Conservation (phyloP, 1,140 invertebrate species). For the Cherax quadricarinatus region DNA sequence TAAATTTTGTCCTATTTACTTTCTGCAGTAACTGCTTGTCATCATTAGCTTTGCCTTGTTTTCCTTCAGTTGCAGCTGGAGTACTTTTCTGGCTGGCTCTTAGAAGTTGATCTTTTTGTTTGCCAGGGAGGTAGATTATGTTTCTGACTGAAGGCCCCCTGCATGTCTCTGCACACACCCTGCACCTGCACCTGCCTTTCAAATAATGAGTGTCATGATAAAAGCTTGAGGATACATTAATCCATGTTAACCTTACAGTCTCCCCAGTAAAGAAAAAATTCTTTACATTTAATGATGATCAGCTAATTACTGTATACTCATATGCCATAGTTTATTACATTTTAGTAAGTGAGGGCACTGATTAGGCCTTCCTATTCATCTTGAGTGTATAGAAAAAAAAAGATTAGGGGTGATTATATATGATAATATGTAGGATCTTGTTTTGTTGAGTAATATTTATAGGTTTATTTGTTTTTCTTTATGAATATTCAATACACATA, state of each 20-base stretch:
- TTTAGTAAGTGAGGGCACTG: background rate
- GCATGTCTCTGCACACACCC: background rate
- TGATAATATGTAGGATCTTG: background rate
- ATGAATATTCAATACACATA: constrained; percentile 9
- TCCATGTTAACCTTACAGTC: background rate
- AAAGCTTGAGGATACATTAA: background rate
- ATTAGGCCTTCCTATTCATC: background rate
- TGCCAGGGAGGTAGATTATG: background rate
- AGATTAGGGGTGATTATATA: background rate
- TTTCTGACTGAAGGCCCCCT: background rate
- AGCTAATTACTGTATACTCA: background rate
- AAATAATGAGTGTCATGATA: background rate
- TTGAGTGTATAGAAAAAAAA: background rate
- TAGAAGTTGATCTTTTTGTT: background rate
- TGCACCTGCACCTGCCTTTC: background rate
- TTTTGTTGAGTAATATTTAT: background rate
- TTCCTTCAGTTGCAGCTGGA: background rate
- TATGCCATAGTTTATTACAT: background rate
- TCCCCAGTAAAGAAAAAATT: background rate
- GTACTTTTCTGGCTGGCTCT: background rate
- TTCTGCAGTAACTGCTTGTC: background rate
- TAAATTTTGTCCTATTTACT: background rate
- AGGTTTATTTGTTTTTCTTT: constrained; percentile 8
- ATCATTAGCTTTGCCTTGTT: background rate
- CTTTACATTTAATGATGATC: background rate